Conservation (phyloP, 2,888 invertebrate species). For the Zonitis immaculata region DNA sequence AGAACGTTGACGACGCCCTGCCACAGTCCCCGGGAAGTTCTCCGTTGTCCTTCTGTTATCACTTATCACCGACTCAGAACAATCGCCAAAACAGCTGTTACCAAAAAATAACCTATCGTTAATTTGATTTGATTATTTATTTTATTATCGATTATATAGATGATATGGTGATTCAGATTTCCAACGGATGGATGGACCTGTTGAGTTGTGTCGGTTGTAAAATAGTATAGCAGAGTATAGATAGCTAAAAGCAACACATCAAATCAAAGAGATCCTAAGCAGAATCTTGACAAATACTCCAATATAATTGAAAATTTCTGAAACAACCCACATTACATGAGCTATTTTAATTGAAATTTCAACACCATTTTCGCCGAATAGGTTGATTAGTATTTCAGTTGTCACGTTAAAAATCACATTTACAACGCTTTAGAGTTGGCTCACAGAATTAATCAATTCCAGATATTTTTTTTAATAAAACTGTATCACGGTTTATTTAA, state of each 20-base stretch:
- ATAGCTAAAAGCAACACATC: background rate
- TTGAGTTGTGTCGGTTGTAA: background rate
- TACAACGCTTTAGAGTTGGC: too few species aligned
- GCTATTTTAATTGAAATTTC: background rate
- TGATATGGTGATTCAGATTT: background rate
- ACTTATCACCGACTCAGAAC: background rate
- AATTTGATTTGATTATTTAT: background rate
- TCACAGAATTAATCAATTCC: too few species aligned
- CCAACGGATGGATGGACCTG: background rate
- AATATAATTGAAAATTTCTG: background rate
- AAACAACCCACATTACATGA: background rate
- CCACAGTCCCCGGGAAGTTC: constrained; percentile 18
- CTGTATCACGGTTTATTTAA: too few species aligned
- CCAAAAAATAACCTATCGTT: background rate
- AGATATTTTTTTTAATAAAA: too few species aligned
- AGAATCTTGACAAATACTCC: background rate
- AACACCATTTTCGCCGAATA: background rate
- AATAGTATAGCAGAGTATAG: background rate
- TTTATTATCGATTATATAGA: background rate
- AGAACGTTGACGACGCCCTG: constrained; percentile 22
- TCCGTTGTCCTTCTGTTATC: too few species aligned
- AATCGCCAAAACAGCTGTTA: background rate
- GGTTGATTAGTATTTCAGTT: too few species aligned
- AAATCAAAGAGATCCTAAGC: background rate
- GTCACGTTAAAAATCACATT: too few species aligned